Evolutionary conservation across 2,113 vertebrate species (phyloP).

Genomic region (Alces alces): DNA sequence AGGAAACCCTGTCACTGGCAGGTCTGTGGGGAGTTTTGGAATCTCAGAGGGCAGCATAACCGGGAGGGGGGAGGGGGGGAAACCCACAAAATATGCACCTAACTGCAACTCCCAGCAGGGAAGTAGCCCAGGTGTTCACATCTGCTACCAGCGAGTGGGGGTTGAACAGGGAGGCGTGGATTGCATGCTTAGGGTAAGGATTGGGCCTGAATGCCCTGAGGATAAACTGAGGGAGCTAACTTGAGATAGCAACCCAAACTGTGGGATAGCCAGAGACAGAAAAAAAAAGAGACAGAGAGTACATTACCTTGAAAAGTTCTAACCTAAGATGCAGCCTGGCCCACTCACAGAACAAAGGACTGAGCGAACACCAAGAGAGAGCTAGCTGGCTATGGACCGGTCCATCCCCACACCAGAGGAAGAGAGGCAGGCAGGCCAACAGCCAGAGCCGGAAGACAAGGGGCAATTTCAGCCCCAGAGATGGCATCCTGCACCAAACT

Average conservation of each 20-base stretch:
- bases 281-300: background rate
- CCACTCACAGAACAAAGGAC: background rate
- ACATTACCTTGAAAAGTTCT: background rate
- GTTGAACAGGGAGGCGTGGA: background rate
- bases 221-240: background rate
- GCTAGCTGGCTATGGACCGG: background rate
- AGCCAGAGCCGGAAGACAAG: background rate
- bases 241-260: background rate
- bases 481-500: background rate
- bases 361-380: background rate
- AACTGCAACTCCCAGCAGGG: background rate
- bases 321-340: background rate
- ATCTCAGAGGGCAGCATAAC: background rate
- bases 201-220: background rate
- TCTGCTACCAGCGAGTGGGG: background rate
- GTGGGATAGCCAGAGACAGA: background rate
- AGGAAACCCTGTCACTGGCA: background rate
- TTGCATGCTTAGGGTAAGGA: background rate
- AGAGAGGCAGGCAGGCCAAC: background rate
- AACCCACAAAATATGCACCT: background rate
- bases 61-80: rapidly evolving
- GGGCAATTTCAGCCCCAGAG: background rate
- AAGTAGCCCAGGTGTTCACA: background rate
- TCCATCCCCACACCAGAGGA: background rate
- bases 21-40: background rate